Evolutionary conservation across 2,113 vertebrate genomes (phyloP), one percentile per base, ranked within the genome.

Genomic region (Gallinago undulata): DNA sequence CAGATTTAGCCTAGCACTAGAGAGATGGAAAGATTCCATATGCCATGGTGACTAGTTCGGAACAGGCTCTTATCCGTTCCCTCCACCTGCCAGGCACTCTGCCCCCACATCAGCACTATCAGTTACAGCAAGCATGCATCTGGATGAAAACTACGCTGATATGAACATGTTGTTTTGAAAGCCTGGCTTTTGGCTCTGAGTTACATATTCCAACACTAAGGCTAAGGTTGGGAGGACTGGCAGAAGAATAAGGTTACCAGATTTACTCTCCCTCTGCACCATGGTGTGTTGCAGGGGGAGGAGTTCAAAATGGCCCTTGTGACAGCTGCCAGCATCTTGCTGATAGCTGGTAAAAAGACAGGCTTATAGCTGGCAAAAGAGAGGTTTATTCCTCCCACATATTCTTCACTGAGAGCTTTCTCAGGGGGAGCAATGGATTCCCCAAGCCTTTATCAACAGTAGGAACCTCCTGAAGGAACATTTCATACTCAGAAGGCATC

Each of bases 301-400:
- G 91, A 96, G 82, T 93, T 95, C 75, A 90, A 94, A 96, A 84
- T 60, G 83, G 91, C 59, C 93, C 70, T 91, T 90, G 56, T 60
- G 77, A 79, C 0, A 1, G 39, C 74, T 83, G 83, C 68, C 48
- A 19, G 89, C 81, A 93, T 76, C 86, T 93, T 79, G 82, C 55
- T 22, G 59, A 55, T 12, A 74, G 70, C 81, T 94, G 67, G 48
- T 53, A 74, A 86, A 89, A 89, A 82, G 35, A 75, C 33, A 69
- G n/a, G 45, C 41, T 85, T 79, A 39, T 79, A 70, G 67, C 75
- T 93, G 63, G 45, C 50, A 73, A 86, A 89, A 82, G 39, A 75
- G 35, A 70, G 31, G 47, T 41, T 85, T 79, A 35, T 82, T 76
- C 13, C 77, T 87, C 31, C 48, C 33, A 28, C 31, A 45, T 47